phyloP scores from a whole-genome alignment of 2,888 invertebrate genomes.

The Acanthosoma haemorrhoidale region DNA sequence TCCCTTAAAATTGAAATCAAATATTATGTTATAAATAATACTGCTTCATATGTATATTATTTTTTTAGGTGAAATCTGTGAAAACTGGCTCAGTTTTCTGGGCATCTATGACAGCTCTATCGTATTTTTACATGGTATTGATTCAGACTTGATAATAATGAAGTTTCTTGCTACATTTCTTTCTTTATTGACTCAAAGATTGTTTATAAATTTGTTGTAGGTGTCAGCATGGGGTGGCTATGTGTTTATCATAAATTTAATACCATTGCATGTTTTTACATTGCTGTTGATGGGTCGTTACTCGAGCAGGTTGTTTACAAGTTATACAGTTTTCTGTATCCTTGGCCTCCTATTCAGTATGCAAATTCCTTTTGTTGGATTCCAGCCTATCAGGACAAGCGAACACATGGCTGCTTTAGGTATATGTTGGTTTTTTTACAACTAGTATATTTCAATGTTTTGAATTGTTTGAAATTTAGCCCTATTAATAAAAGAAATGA shows the following conservation, averaged over 20 bases:
- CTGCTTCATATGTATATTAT: not conserved
- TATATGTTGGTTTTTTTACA: too few species aligned
- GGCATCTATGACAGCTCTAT: constrained; percentile 87
- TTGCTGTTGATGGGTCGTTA: constrained; percentile 92
- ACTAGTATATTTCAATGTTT: too few species aligned
- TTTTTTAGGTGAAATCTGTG: constrained; percentile 69
- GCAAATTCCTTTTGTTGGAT: constrained; percentile 95
- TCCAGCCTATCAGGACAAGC: constrained; percentile 96
- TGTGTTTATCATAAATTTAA: constrained; percentile 98
- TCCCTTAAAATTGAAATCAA: not conserved
- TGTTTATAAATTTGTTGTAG: constrained; percentile 48
- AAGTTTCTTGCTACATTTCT: not conserved
- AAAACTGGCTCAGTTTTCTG: constrained; percentile 97
- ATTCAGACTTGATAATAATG: not conserved
- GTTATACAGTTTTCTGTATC: constrained; percentile 96
- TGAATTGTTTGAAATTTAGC: too few species aligned
- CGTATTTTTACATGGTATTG: constrained; percentile 98
- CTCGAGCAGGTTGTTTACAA: constrained; percentile 85
- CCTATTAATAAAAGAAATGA: too few species aligned
- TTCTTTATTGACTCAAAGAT: not conserved
- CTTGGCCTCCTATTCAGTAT: constrained; percentile 91
- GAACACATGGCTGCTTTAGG: constrained; percentile 99
- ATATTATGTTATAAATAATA: not conserved
- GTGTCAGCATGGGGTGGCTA: constrained; percentile 99
- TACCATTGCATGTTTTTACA: constrained; percentile 94